Percentiles rank a stretch among this genome's conserved stretches.
Conservation (phyloP, 2,888 invertebrate species). For the Hypercompe scribonia region DNA sequence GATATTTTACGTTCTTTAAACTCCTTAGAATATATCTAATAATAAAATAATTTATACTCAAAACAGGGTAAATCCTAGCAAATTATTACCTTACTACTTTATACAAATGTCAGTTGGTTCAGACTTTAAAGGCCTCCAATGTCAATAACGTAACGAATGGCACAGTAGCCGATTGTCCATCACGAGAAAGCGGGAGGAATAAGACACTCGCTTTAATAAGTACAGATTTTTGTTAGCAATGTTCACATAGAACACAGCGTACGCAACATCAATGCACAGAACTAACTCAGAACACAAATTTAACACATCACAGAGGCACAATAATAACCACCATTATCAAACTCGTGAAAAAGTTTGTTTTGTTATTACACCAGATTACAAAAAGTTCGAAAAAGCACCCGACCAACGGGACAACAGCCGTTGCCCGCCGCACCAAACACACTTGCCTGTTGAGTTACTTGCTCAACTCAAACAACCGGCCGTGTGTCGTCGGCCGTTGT, state of each 20-base stretch:
- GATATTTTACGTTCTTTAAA: background rate
- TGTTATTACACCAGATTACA: slow-evolving; percentile 62
- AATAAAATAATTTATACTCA: background rate
- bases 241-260: slow-evolving; percentile 55
- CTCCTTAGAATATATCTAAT: background rate
- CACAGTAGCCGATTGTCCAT: slow-evolving; percentile 46
- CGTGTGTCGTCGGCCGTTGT: slow-evolving; percentile 58
- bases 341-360: slow-evolving; percentile 65
- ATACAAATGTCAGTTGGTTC: background rate
- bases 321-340: slow-evolving; percentile 70
- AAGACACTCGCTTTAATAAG: slow-evolving; percentile 62
- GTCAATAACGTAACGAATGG: slow-evolving; percentile 32
- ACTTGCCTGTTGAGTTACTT: slow-evolving; percentile 64
- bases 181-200: slow-evolving; percentile 65
- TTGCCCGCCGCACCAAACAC: slow-evolving; percentile 75
- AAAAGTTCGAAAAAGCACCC: slow-evolving; percentile 74
- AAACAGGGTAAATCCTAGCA: background rate
- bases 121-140: slow-evolving; percentile 10
- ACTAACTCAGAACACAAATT: slow-evolving; percentile 64
- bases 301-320: slow-evolving; percentile 60
- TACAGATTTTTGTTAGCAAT: slow-evolving; percentile 67
- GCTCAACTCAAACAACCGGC: slow-evolving; percentile 55
- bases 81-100: background rate
- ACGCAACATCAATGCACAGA: slow-evolving; percentile 45
- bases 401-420: slow-evolving; percentile 73